phyloP scores from a whole-genome alignment of 2,797 vertebrate species.

The Menidia menidia region DNA sequence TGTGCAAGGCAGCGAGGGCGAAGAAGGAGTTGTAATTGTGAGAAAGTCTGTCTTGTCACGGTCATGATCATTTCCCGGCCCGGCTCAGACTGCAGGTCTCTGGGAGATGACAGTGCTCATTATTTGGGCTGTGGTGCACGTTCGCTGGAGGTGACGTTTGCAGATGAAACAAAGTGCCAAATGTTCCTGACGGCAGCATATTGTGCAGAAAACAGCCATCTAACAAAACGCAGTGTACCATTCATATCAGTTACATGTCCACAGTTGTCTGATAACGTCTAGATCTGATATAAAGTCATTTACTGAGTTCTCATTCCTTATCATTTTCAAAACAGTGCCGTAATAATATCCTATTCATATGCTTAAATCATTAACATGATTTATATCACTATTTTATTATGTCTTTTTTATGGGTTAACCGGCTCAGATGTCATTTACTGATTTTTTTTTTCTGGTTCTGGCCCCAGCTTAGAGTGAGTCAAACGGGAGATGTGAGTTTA shows the following conservation, averaged over 20 bases:
- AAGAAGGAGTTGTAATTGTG: constrained; percentile 27
- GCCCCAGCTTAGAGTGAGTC: not conserved
- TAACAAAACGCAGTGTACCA: constrained; percentile 5
- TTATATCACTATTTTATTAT: not conserved
- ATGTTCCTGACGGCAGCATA: constrained; percentile 27
- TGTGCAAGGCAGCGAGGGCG: constrained; percentile 25
- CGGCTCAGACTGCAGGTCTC: constrained; percentile 16
- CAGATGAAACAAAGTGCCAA: constrained; percentile 32
- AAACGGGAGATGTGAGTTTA: not conserved
- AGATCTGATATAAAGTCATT: not conserved
- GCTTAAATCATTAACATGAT: not conserved
- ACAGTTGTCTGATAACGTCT: not conserved
- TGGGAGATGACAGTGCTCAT: constrained; percentile 48
- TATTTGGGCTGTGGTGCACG: constrained; percentile 36
- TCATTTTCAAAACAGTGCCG: not conserved
- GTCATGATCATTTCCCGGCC: constrained; percentile 39
- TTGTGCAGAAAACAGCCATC: constrained; percentile 17
- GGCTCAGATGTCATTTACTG: not conserved
- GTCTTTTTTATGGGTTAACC: not conserved
- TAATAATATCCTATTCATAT: not conserved
- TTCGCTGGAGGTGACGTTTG: constrained; percentile 35
- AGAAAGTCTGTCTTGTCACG: constrained; percentile 30
- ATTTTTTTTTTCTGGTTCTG: not conserved
- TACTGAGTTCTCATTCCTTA: not conserved
- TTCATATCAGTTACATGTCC: constrained; percentile 7